Base-by-base conservation (phyloP, 2,113 vertebrate genomes). In the Calidris pygmaea region DNA sequence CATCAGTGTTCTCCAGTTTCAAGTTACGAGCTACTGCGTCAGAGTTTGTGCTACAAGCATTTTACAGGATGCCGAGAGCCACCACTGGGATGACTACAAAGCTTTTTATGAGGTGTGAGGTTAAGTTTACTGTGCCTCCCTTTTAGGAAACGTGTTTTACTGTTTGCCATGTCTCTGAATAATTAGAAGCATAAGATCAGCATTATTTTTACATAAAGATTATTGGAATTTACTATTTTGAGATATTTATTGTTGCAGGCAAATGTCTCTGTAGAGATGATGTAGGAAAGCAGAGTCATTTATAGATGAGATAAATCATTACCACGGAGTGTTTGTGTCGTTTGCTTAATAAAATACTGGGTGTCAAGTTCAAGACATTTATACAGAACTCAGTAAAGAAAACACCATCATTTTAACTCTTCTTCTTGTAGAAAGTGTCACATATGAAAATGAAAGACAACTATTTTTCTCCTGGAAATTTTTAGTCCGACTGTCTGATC, bases 21-120 rank as follows among this genome's bases (percentile, higher is more conserved):
- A 99, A 98, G 96, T 99, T 97, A 98, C 96, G 3, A 97, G 98
- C 98, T 99, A 99, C 98, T 99, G 98, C 96, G 19, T 99, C 97
- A 98, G 98, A 94, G 97, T 99, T 95, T 99, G 99, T 97, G 97
- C 98, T 96, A 98, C 98, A 93, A 98, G 98, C 96, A 98, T 99
- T 98, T 98, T 99, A 82, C 99, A 99, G 91, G 99, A 99, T 74
- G 98, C 99, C 37, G 99, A 99, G 96, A 99, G 99, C 98, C 99
- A 99, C 97, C 97, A 98, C 96, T 99, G 99, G 99, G 98, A 98
- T 74, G 99, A 99, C 97, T 98, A 88, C 96, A 99, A 99, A 97
- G 98, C 98, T 79, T 99, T 99, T 98, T 99, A 99, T 66, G 99
- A 99, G 99, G 99, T 99, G 95, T 90, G 98, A 97, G 85, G 93